Evolutionary conservation across 2,797 vertebrate genomes (phyloP).

Genomic region (Eulemur rubriventer): DNA sequence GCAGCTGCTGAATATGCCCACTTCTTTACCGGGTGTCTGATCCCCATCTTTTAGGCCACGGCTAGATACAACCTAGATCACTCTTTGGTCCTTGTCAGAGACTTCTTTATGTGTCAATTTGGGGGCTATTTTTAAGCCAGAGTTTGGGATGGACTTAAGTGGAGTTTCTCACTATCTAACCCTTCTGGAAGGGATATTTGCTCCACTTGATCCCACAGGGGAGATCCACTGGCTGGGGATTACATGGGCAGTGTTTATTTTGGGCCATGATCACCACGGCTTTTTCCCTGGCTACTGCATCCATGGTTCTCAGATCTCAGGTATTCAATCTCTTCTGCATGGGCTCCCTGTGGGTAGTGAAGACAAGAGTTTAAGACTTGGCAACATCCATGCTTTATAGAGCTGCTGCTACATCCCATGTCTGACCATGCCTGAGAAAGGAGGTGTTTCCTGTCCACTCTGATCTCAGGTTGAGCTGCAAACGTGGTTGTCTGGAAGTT

Average conservation of each 20-base stretch:
- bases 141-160: too few species aligned
- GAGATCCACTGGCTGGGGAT: too few species aligned
- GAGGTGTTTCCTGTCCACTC: not conserved
- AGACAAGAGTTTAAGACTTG: too few species aligned
- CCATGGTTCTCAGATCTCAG: not conserved
- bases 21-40: not conserved
- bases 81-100: not conserved
- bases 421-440: not conserved
- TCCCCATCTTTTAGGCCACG: too few species aligned
- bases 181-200: too few species aligned
- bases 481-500: not conserved
- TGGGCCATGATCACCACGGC: not conserved
- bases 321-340: not conserved
- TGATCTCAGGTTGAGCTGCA: not conserved
- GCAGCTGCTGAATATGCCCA: not conserved
- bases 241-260: too few species aligned
- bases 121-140: too few species aligned
- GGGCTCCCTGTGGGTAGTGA: not conserved
- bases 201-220: too few species aligned
- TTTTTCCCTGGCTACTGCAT: not conserved
- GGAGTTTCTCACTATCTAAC: too few species aligned
- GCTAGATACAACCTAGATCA: too few species aligned
- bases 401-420: not conserved
- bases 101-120: too few species aligned
- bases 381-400: accelerated